These are phyloP conservation scores for Microvelia longipes DNA, from an alignment of 1,140 invertebrate genomes.

Conservation along the genomic window DNA sequence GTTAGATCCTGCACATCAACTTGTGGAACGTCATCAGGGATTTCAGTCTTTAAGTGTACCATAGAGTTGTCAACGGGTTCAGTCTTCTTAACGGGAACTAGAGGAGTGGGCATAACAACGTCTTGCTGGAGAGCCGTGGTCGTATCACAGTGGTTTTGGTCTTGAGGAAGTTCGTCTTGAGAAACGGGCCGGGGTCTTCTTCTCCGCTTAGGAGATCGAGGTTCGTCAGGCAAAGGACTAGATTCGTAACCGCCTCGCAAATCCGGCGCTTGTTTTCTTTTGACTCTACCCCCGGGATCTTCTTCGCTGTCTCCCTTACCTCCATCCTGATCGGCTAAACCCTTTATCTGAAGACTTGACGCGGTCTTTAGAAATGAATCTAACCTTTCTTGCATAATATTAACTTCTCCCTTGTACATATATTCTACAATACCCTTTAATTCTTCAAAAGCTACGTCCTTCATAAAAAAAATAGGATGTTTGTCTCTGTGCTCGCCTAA, in stretches of 20 bases:
- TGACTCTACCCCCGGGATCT: background rate
- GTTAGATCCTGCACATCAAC: slow-evolving; percentile 7
- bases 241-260: background rate
- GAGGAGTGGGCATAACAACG: background rate
- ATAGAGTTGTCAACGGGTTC: background rate
- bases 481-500: slow-evolving; percentile 73
- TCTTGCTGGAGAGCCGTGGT: background rate
- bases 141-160: slow-evolving; percentile 2
- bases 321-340: slow-evolving; percentile 48
- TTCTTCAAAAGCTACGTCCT: slow-evolving; percentile 81
- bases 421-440: slow-evolving; percentile 84
- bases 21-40: slow-evolving; percentile 4
- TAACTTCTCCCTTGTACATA: slow-evolving; percentile 90
- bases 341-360: slow-evolving; percentile 80
- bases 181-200: background rate
- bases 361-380: slow-evolving; percentile 78
- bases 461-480: slow-evolving; percentile 78
- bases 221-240: background rate
- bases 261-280: background rate
- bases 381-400: slow-evolving; percentile 81
- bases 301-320: slow-evolving; percentile 3
- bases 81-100: slow-evolving; percentile 3
- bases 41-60: slow-evolving; percentile 5
- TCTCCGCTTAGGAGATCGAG: background rate
- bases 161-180: background rate